Evolutionary conservation across 1,140 invertebrate species (phyloP).

Genomic region (Drosophila serrata): DNA sequence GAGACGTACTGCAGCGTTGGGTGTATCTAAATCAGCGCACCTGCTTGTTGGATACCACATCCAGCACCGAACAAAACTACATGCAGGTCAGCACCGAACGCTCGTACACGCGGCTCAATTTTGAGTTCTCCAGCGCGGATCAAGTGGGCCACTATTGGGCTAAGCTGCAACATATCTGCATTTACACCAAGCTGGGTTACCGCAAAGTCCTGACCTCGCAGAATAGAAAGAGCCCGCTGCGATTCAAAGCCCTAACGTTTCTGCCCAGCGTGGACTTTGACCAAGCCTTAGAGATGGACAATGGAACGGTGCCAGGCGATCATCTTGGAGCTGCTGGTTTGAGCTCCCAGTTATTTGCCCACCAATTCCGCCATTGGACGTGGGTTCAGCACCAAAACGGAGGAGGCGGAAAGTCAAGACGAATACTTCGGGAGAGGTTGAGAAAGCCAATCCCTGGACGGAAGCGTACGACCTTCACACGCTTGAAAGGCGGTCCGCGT

Average conservation of each 20-base stretch:
- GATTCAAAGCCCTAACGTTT: conserved; percentile 44
- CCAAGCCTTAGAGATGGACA: conserved; percentile 63
- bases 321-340: conserved; percentile 90
- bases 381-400: conserved; percentile 70
- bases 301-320: conserved; percentile 90
- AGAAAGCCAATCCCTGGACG: conserved; percentile 2
- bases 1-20: conserved; percentile 89
- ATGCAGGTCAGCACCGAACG: conserved; percentile 87
- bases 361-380: conserved; percentile 90
- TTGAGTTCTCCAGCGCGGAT: conserved; percentile 87
- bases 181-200: conserved; percentile 89
- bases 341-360: conserved; percentile 89
- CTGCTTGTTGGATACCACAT: conserved; percentile 90
- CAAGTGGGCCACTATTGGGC: conserved; percentile 91
- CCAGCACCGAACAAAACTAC: conserved; percentile 87
- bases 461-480: conserved; percentile 30
- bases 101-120: conserved; percentile 87
- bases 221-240: conserved; percentile 4
- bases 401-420: conserved; percentile 39
- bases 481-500: conserved; percentile 53
- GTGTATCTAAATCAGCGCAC: conserved; percentile 89
- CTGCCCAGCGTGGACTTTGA: conserved; percentile 55
- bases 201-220: conserved; percentile 40
- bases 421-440: neutral
- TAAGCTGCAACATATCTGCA: conserved; percentile 89